Base-by-base conservation (phyloP, 2,113 vertebrate genomes). In the Phrynocephalus versicolor region DNA sequence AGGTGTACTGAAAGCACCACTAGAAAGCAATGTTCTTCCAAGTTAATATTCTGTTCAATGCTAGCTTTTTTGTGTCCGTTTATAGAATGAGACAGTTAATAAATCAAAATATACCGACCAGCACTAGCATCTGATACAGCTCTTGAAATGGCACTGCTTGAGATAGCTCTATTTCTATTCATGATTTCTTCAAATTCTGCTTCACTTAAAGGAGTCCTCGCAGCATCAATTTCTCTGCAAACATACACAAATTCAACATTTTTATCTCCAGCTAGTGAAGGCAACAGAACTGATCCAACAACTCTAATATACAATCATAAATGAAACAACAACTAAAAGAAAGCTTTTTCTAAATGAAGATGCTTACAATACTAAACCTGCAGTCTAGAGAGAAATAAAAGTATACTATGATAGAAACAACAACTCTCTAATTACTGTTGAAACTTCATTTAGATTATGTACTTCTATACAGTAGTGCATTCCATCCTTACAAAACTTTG, bases 131-230 rank as follows among this genome's bases (percentile, higher is more conserved):
- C 99, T 65, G 98, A 99, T 86, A 99, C 99, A 39, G 98, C 98
- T 96, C 99, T 97, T 1, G 99, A 99, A 95, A 99, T 99, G 88
- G 99, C 99, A 92, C 98, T 99, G 95, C 98, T 99, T 93, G 99
- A 99, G 92, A 99, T 99, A 3, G 99, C 99, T 89, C 99, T 95
- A 94, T 99, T 99, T 88, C 99, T 97, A 94, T 99, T 99, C 99
- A 99, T 99, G 88, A 99, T 99, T 97, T 99, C 99, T 96, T 99
- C 99, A 97, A 99, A 99, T 94, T 99, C 99, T 55, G 99, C 98
- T 96, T 99, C 99, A 85, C 98, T 99, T 91, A 99, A 91, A 87
- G 99, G 98, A 9, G 98, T 97, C 90, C 99, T 97, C 45, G 98
- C 97, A 74, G 98, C 96, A 93, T 99, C 99, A 97, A 99, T 99